Base-by-base conservation (phyloP, 2,797 vertebrate genomes). In the Spizella passerina region DNA sequence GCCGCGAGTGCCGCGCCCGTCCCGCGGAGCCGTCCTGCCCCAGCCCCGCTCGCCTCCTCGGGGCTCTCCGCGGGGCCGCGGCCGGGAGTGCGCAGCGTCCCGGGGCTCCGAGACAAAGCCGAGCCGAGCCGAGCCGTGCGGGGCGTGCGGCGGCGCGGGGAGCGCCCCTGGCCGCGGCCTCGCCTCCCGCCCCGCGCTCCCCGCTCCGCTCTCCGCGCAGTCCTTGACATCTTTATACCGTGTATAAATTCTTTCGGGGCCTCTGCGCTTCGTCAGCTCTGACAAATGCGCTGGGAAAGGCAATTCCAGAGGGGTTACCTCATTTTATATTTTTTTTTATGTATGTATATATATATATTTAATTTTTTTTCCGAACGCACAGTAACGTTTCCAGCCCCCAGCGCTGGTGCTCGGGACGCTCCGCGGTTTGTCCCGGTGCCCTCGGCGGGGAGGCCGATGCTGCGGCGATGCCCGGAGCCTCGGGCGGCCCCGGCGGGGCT, bases 261-360 rank as follows among this genome's bases (percentile, higher is more conserved):
- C 96, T 94, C 97, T 97, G 97, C 84, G 93, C 96, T 97, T 97
- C 96, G 97, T 97, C 97, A 97, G 93, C 92, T 26, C 96, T 97
- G 97, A 97, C 97, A 97, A 97, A 97, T 96, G 78, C 94, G 59
- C 88, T 94, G 82, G 95, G 93, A 97, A 96, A 93, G 82, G 89
- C 95, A 87, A 96, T 97, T 97, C 97, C 97, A 94, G 94, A 94
- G 95, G 85, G 92, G 93, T 97, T 96, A 91, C 93, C 92, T 97
- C 96, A 96, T 85, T 96, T 94, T 92, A 91, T 90, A 41, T 26
- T 41, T 61, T 80, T 63, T 63, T 72, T 6, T 24, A 23, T 57
- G 12, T 47, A 3, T 56, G 14, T 55, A 5, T 47, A 27, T 49
- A 60, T 60, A 44, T 86, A 49, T 78, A 49, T 78, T 32, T 38